Evolutionary conservation across 2,888 invertebrate genomes (phyloP).

Genomic region (Cancer borealis): DNA sequence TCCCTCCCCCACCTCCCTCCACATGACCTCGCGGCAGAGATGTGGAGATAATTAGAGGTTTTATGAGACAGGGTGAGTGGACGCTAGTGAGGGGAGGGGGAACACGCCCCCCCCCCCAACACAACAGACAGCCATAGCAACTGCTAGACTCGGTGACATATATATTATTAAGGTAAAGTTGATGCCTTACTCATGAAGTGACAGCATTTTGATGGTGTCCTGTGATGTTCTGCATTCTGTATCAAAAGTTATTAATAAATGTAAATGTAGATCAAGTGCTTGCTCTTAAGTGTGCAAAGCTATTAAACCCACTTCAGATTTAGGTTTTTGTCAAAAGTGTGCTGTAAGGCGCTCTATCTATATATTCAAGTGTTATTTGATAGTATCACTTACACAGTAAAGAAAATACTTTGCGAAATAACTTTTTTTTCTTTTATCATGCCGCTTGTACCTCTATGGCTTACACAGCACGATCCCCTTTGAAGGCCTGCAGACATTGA

Average conservation of each 20-base stretch:
- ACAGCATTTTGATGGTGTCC: not conserved
- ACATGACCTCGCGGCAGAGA: slow-evolving; percentile 33
- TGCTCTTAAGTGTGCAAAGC: not conserved
- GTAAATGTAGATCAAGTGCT: not conserved
- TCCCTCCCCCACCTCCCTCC: not conserved
- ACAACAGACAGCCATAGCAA: not conserved
- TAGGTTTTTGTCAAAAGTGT: not conserved
- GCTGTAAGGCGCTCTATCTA: not conserved
- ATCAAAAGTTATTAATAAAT: not conserved
- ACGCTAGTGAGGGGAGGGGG: not conserved
- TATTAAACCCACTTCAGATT: not conserved
- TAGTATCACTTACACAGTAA: not conserved
- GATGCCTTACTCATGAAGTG: not conserved
- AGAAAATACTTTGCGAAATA: not conserved
- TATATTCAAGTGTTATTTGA: not conserved
- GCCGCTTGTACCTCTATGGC: not conserved
- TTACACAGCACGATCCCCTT: not conserved
- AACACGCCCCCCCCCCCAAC: not conserved
- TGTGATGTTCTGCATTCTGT: not conserved
- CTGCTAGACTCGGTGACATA: not conserved
- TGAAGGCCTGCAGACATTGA: not conserved
- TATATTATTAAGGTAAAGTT: not conserved
- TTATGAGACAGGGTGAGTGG: slow-evolving; percentile 29
- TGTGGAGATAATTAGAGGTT: slow-evolving; percentile 40
- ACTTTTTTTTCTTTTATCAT: not conserved